Conservation (phyloP, 2,113 vertebrate genomes). For the Alosa alosa region DNA sequence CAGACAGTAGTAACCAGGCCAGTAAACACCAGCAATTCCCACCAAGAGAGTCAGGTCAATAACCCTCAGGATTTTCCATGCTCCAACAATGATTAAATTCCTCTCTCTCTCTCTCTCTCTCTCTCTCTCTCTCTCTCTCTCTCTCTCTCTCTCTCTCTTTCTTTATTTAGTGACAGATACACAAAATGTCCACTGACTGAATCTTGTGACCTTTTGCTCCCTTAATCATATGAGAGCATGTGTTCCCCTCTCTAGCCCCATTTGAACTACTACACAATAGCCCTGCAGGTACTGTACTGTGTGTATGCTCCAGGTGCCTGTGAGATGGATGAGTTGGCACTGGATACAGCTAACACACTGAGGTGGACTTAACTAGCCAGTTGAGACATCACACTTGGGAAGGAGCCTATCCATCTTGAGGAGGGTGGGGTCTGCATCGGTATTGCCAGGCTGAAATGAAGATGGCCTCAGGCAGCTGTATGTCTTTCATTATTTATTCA, state of each 20-base stretch:
- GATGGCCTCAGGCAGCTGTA: slow-evolving; percentile 59
- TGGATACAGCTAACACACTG: not conserved
- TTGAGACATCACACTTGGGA: not conserved
- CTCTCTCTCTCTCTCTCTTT: not conserved
- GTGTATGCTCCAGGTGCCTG: not conserved
- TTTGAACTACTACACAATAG: not conserved
- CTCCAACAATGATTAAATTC: not conserved
- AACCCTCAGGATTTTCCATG: not conserved
- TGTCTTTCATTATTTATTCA: slow-evolving; percentile 77
- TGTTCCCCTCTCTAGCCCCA: not conserved
- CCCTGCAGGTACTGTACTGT: not conserved
- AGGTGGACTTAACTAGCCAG: not conserved
- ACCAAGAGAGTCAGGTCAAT: not conserved
- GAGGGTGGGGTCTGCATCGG: slow-evolving; percentile 45
- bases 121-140: not conserved
- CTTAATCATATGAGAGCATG: not conserved
- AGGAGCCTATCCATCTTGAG: not conserved
- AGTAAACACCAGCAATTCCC: not conserved
- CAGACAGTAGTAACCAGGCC: not conserved
- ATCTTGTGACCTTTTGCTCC: not conserved
- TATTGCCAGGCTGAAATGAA: slow-evolving; percentile 48
- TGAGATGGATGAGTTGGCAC: not conserved
- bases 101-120: not conserved
- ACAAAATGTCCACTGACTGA: not conserved
- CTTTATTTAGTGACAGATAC: too few relatives aligned